Conservation (phyloP, 2,113 vertebrate genomes). For the Xiphophorus maculatus region DNA sequence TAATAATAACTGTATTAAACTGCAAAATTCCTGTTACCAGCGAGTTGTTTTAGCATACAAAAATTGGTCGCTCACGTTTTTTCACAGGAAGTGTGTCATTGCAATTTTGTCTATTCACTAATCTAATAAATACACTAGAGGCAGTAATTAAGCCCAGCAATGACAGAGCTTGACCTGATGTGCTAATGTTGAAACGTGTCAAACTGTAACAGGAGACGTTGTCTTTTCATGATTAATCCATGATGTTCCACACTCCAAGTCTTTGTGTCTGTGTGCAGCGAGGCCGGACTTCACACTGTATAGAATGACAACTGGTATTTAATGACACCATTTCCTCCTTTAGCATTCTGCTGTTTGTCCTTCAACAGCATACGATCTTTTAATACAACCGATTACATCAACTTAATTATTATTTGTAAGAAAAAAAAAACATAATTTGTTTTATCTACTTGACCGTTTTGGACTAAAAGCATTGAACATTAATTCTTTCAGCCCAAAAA, state of each 20-base stretch:
- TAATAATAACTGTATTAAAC: no score
- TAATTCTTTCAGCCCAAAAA: no score
- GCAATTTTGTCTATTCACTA: neutral
- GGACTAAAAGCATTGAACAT: no score
- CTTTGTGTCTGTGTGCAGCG: neutral
- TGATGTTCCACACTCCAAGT: slow-evolving; percentile 39
- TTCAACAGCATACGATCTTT: neutral
- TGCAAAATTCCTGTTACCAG: no score
- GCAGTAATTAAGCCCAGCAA: neutral
- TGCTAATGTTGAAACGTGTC: slow-evolving; percentile 49
- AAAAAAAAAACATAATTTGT: neutral
- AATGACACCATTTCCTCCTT: slow-evolving; percentile 3
- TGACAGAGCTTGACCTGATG: slow-evolving; percentile 29
- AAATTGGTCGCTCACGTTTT: no score
- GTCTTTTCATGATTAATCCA: slow-evolving; percentile 66
- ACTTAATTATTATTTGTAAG: neutral
- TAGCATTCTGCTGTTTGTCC: neutral
- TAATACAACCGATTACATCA: neutral
- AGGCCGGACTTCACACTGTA: neutral
- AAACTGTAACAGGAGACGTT: slow-evolving; percentile 60
- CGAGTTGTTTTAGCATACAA: no score
- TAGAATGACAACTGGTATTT: slow-evolving; percentile 16
- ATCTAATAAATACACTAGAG: neutral
- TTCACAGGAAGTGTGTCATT: no score
- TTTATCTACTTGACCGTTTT: neutral